Evolutionary conservation across 2,797 vertebrate species (phyloP).

Genomic region (Pelochelys cantorii): DNA sequence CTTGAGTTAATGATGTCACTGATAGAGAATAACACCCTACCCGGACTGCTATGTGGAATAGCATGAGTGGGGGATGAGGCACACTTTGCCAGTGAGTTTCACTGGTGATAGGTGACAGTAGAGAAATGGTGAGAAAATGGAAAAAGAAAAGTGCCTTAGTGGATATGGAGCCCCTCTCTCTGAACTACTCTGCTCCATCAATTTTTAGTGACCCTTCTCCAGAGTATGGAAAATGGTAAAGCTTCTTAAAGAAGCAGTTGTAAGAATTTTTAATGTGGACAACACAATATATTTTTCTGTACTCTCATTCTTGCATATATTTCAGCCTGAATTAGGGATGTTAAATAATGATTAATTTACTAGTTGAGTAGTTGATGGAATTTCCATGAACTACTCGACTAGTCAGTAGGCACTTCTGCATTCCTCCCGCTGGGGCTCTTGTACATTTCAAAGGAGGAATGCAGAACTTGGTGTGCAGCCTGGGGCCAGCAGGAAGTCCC

Average conservation of each 20-base stretch:
- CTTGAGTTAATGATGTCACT: background rate
- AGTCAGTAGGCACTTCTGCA: too few relatives aligned
- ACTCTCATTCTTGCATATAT: background rate
- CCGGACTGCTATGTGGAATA: background rate
- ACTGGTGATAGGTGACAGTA: background rate
- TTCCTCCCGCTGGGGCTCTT: too few relatives aligned
- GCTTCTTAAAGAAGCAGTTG: background rate
- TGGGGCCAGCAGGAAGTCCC: too few relatives aligned
- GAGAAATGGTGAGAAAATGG: fast-evolving
- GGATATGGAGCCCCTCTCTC: background rate
- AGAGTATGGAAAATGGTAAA: background rate
- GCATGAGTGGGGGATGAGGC: background rate
- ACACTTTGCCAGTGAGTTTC: background rate
- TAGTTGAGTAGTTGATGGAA: too few relatives aligned
- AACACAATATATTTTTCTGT: background rate
- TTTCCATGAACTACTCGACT: too few relatives aligned
- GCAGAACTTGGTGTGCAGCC: too few relatives aligned
- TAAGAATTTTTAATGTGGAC: background rate
- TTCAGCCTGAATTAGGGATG: background rate
- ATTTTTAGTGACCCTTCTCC: background rate
- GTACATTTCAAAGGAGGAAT: too few relatives aligned
- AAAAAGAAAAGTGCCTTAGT: background rate
- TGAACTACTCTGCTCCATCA: background rate
- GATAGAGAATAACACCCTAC: background rate
- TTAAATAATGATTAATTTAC: too few relatives aligned